Evolutionary conservation across 2,797 vertebrate species (phyloP).

Genomic region (Sylvia borin): DNA sequence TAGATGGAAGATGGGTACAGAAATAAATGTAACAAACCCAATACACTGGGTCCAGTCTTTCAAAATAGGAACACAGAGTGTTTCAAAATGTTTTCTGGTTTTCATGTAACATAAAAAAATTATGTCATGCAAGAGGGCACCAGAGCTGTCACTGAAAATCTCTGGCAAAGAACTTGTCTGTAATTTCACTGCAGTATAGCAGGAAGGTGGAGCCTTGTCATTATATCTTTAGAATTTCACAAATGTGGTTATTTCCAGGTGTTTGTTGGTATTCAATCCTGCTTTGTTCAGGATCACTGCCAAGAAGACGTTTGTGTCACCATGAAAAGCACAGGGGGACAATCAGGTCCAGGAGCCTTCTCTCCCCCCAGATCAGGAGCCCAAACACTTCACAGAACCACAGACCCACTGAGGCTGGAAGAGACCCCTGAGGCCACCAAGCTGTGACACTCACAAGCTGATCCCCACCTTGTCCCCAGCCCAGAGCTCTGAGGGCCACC

Average conservation of each 20-base stretch:
- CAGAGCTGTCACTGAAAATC: background rate
- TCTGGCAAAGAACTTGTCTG: background rate
- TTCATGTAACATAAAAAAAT: accelerated
- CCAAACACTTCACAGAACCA: background rate
- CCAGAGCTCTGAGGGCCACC: background rate
- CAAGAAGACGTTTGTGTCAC: background rate
- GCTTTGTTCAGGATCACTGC: background rate
- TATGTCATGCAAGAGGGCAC: background rate
- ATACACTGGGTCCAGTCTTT: background rate
- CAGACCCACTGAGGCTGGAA: background rate
- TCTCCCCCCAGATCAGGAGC: accelerated
- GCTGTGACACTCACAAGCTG: accelerated
- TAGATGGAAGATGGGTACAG: background rate
- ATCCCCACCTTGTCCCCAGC: background rate
- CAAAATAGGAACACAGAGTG: background rate
- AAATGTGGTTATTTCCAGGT: background rate
- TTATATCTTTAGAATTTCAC: background rate
- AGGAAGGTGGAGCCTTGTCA: background rate
- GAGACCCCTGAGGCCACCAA: background rate
- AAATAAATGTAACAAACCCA: background rate
- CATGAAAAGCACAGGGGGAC: background rate
- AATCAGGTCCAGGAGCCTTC: background rate
- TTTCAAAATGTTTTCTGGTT: background rate
- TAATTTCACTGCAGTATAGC: background rate
- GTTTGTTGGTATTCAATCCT: background rate